Evolutionary conservation across 1,140 invertebrate genomes (phyloP).

Genomic region (Drosophila tsacasi): DNA sequence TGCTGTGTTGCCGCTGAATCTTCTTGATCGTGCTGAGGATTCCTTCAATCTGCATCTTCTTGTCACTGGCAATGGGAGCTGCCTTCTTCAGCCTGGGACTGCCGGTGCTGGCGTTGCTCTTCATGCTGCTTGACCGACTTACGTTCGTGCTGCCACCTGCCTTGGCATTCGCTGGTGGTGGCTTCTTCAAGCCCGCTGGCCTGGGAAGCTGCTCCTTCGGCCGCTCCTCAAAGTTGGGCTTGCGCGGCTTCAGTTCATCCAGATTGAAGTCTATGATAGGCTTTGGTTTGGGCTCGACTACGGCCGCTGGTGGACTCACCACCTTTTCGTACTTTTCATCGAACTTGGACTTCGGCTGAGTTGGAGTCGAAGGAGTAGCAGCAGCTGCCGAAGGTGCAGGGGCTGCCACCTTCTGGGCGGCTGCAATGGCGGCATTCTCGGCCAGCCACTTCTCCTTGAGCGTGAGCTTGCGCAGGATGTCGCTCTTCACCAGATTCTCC

Average conservation of each 20-base stretch:
- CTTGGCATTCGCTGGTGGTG: slow-evolving; percentile 45
- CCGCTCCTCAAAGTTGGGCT: slow-evolving; percentile 71
- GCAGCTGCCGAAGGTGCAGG: not conserved
- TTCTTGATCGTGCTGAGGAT: slow-evolving; percentile 66
- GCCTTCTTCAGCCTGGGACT: slow-evolving; percentile 44
- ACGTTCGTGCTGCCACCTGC: slow-evolving; percentile 53
- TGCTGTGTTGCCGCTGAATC: slow-evolving; percentile 51
- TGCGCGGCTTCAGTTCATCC: slow-evolving; percentile 67
- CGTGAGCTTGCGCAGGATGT: slow-evolving; percentile 81
- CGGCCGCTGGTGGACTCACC: slow-evolving; percentile 18
- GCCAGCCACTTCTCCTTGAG: slow-evolving; percentile 84
- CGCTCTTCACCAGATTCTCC: slow-evolving; percentile 83
- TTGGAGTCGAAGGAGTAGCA: slow-evolving; percentile 1
- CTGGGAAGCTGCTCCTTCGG: slow-evolving; percentile 56
- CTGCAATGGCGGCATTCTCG: slow-evolving; percentile 74
- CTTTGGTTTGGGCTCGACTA: slow-evolving; percentile 51
- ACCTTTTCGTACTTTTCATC: slow-evolving; percentile 73
- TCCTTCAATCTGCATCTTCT: slow-evolving; percentile 70
- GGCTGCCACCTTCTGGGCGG: slow-evolving; percentile 12
- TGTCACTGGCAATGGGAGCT: slow-evolving; percentile 31
- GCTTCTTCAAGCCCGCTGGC: slow-evolving; percentile 43
- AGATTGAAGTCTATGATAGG: slow-evolving; percentile 70
- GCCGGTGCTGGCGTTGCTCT: slow-evolving; percentile 56
- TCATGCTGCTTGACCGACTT: slow-evolving; percentile 69
- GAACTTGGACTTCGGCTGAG: slow-evolving; percentile 71